These are phyloP conservation scores for Aphrophora alni DNA, from an alignment of 2,888 invertebrate genomes.

Conservation along the genomic window DNA sequence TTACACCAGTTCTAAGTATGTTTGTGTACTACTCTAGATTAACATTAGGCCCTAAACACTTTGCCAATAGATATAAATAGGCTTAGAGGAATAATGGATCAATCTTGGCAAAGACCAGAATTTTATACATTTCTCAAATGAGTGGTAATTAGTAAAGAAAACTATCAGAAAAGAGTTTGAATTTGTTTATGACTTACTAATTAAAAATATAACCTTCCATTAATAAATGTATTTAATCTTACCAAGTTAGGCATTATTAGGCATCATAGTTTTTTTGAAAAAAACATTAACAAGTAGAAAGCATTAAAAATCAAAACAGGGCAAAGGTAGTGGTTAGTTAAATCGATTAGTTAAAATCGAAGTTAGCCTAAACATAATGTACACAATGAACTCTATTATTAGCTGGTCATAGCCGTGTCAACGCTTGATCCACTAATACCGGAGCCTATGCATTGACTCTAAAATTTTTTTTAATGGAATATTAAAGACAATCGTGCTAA, in stretches of 20 bases:
- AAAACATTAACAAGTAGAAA: neutral
- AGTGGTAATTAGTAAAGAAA: neutral
- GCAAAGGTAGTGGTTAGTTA: neutral
- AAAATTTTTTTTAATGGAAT: neutral
- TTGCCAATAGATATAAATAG: constrained; percentile 2
- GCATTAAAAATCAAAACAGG: neutral
- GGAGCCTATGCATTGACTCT: neutral
- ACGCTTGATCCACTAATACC: neutral
- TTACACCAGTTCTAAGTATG: neutral
- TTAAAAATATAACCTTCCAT: neutral
- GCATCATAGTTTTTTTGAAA: neutral
- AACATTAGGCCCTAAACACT: neutral
- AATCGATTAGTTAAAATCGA: neutral
- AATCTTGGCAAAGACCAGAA: neutral
- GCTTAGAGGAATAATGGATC: neutral
- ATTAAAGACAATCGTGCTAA: neutral
- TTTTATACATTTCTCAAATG: neutral
- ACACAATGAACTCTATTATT: neutral
- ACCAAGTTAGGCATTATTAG: too few species aligned
- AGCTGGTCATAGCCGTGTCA: neutral
- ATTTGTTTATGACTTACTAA: too few species aligned
- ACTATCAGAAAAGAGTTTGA: neutral
- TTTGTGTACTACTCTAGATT: neutral
- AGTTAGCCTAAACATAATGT: neutral
- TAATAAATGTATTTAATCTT: neutral